A percentile compares a stretch with the other conserved stretches of the same genome.
These are phyloP conservation scores for Bursaphelenchus okinawaensis DNA, from an alignment of 2,888 invertebrate species.

Conservation along the genomic window DNA sequence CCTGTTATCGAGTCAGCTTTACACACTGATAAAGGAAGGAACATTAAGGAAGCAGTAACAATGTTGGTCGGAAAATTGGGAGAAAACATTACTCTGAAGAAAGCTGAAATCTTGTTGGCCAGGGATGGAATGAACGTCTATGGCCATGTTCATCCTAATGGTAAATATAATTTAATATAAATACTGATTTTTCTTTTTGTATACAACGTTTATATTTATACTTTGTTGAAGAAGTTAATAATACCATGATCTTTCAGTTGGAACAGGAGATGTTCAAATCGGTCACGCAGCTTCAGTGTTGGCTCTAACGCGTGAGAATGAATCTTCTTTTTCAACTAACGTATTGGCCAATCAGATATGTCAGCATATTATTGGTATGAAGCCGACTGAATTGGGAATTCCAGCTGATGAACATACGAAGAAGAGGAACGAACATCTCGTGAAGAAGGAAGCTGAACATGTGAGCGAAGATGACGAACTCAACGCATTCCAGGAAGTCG, in stretches of 20 bases:
- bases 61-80: slow-evolving; percentile 49
- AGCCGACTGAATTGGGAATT: slow-evolving; percentile 9
- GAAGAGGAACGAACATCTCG: not conserved
- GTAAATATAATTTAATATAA: too few species aligned
- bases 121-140: slow-evolving; percentile 32
- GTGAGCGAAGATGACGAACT: slow-evolving; percentile 25
- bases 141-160: slow-evolving; percentile 46
- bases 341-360: slow-evolving; percentile 48
- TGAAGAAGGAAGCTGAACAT: slow-evolving; percentile 2
- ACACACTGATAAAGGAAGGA: slow-evolving; percentile 14
- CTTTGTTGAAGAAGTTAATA: slow-evolving; percentile 25
- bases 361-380: slow-evolving; percentile 49
- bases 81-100: slow-evolving; percentile 47
- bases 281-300: slow-evolving; percentile 49
- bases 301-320: slow-evolving; percentile 30
- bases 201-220: too few species aligned
- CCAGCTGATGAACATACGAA: slow-evolving; percentile 10
- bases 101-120: slow-evolving; percentile 33
- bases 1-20: not conserved
- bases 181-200: too few species aligned
- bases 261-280: slow-evolving; percentile 29
- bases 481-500: slow-evolving; percentile 32
- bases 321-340: slow-evolving; percentile 38
- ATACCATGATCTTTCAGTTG: slow-evolving; percentile 18
- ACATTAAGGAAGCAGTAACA: slow-evolving; percentile 41